Conservation (phyloP, 2,797 vertebrate species). For the Hoplostethus mediterraneus region DNA sequence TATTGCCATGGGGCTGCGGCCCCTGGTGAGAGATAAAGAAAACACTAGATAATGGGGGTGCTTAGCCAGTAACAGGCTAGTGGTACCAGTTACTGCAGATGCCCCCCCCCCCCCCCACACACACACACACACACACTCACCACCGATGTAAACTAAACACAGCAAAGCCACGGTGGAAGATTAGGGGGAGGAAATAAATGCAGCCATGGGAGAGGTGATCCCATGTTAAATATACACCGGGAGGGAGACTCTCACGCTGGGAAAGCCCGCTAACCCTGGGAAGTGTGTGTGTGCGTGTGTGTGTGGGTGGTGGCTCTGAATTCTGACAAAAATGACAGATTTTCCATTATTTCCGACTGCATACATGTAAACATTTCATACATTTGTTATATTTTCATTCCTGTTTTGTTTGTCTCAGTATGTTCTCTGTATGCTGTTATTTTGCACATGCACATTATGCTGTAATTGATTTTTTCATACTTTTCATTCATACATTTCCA, state of each 20-base stretch:
- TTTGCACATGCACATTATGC: no score
- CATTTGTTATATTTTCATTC: no score
- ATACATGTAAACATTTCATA: no score
- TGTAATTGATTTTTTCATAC: no score
- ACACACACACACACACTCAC: neutral
- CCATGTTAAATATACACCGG: constrained; percentile 31
- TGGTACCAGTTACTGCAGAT: neutral
- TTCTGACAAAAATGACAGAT: no score
- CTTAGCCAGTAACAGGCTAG: neutral
- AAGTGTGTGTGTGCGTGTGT: neutral
- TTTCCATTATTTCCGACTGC: no score
- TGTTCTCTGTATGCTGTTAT: no score
- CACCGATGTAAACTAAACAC: constrained; percentile 36
- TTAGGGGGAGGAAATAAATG: neutral
- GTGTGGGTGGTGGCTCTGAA: neutral
- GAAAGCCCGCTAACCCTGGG: constrained; percentile 9
- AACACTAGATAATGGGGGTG: constrained; percentile 53
- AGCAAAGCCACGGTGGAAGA: neutral
- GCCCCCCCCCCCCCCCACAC: neutral
- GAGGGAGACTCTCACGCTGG: constrained; percentile 6
- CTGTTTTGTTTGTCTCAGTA: no score
- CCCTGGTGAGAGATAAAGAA: constrained; percentile 40
- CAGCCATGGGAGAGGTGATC: constrained; percentile 20
- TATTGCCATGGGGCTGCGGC: constrained; percentile 31
- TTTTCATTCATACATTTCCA: no score